These are phyloP conservation scores for Eubasilissa regina DNA, from an alignment of 1,140 invertebrate genomes.

Conservation along the genomic window DNA sequence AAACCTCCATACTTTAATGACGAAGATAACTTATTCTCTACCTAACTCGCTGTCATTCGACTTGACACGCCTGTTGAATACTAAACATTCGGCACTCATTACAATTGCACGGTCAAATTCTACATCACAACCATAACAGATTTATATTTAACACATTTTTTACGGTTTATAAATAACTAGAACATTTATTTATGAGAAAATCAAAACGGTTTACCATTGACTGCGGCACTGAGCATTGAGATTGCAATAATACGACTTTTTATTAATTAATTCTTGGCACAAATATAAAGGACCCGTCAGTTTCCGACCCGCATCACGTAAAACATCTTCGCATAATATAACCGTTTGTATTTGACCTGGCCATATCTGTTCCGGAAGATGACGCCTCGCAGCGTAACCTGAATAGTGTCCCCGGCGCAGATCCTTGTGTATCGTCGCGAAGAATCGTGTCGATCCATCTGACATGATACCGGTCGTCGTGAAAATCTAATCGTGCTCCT, in stretches of 20 bases:
- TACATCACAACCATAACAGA: not conserved
- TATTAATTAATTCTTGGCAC: slow-evolving; percentile 5
- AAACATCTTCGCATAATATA: slow-evolving; percentile 15
- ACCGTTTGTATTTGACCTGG: slow-evolving; percentile 21
- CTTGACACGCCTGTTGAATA: not conserved
- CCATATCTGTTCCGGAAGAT: slow-evolving; percentile 15
- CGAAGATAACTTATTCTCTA: not conserved
- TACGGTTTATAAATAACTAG: too few species aligned
- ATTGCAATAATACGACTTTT: not conserved
- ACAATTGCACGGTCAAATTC: slow-evolving; percentile 3
- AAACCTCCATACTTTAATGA: not conserved
- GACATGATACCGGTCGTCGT: not conserved
- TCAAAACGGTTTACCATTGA: not conserved
- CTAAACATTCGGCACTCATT: not conserved
- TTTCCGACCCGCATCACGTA: slow-evolving; percentile 7
- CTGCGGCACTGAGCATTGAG: not conserved
- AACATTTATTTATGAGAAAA: too few species aligned
- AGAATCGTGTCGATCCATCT: not conserved
- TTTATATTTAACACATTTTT: too few species aligned
- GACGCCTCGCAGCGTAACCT: slow-evolving; percentile 7
- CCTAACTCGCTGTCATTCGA: not conserved
- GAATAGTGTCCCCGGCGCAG: slow-evolving; percentile 8
- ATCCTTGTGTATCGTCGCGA: not conserved
- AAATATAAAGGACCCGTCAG: not conserved
- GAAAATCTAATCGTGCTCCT: slow-evolving; percentile 15